phyloP scores from a whole-genome alignment of 2,888 invertebrate genomes.

The Scaptomyza reducta region DNA sequence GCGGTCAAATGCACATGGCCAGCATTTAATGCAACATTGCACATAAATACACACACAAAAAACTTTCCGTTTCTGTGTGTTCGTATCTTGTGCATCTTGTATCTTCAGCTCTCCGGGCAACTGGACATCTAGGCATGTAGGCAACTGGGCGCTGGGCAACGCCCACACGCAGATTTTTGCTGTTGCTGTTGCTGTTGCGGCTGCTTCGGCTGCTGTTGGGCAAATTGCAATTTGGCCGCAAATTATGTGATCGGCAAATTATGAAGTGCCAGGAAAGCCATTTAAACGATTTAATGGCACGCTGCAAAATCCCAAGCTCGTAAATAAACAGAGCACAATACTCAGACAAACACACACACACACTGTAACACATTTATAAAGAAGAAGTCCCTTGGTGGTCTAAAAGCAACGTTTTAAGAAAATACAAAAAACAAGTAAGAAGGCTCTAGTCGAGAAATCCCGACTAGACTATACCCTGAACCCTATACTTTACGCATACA shows the following conservation, averaged over 20 bases:
- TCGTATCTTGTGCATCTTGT: slow-evolving; percentile 26
- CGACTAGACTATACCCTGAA: no score
- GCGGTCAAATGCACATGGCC: slow-evolving; percentile 58
- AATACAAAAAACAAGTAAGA: slow-evolving; percentile 1
- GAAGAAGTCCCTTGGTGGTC: slow-evolving; percentile 40
- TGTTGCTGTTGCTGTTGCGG: slow-evolving; percentile 3
- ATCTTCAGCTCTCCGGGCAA: slow-evolving; percentile 44
- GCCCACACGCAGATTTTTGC: slow-evolving; percentile 65
- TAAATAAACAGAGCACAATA: slow-evolving; percentile 71
- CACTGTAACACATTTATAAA: slow-evolving; percentile 4
- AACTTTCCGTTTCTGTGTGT: slow-evolving; percentile 36
- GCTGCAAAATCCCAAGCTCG: slow-evolving; percentile 62
- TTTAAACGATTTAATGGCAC: slow-evolving; percentile 78
- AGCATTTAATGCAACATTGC: slow-evolving; percentile 42
- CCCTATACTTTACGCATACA: no score
- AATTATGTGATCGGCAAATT: slow-evolving; percentile 73
- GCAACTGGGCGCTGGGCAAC: slow-evolving; percentile 68
- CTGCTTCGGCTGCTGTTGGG: slow-evolving; percentile 37
- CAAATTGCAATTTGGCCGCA: slow-evolving; percentile 68
- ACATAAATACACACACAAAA: slow-evolving; percentile 16
- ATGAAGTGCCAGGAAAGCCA: slow-evolving; percentile 79
- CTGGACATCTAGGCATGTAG: slow-evolving; percentile 50
- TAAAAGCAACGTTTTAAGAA: background rate
- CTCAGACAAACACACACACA: slow-evolving; percentile 14
- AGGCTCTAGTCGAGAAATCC: no score